These are phyloP conservation scores for Temnothorax longispinosus DNA, from an alignment of 1,140 invertebrate species.

Conservation along the genomic window DNA sequence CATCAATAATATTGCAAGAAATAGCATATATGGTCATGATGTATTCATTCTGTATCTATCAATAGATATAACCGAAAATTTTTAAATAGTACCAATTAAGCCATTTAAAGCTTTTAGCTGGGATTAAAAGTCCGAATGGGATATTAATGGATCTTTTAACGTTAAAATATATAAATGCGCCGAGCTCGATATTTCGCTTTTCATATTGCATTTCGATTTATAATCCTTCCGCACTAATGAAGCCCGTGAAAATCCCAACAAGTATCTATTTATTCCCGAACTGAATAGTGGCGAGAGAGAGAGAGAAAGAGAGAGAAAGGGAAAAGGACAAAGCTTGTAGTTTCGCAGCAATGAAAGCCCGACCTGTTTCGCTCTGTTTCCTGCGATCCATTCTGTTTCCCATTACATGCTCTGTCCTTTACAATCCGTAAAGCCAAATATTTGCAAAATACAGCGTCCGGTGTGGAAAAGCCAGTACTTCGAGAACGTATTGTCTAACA, in stretches of 20 bases:
- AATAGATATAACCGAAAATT: neutral
- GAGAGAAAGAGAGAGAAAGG: neutral
- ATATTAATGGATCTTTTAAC: slow-evolving; percentile 25
- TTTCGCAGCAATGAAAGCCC: slow-evolving; percentile 35
- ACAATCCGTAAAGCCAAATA: slow-evolving; percentile 59
- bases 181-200: neutral
- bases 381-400: slow-evolving; percentile 50
- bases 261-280: slow-evolving; percentile 43
- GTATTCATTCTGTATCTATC: neutral
- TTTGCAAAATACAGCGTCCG: slow-evolving; percentile 51
- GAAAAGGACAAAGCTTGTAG: slow-evolving; percentile 44
- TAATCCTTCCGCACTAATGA: slow-evolving; percentile 41
- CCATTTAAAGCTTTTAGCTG: slow-evolving; percentile 38
- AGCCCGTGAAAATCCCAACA: slow-evolving; percentile 46
- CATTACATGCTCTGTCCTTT: slow-evolving; percentile 46
- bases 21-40: neutral
- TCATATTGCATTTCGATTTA: slow-evolving; percentile 27
- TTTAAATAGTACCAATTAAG: slow-evolving; percentile 30
- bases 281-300: neutral
- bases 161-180: slow-evolving; percentile 29
- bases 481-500: slow-evolving; percentile 17
- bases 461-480: slow-evolving; percentile 22
- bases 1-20: neutral
- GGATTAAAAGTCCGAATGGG: slow-evolving; percentile 22
- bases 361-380: slow-evolving; percentile 45